Conservation (phyloP, 1,140 invertebrate species). For the Halictus rubicundus region DNA sequence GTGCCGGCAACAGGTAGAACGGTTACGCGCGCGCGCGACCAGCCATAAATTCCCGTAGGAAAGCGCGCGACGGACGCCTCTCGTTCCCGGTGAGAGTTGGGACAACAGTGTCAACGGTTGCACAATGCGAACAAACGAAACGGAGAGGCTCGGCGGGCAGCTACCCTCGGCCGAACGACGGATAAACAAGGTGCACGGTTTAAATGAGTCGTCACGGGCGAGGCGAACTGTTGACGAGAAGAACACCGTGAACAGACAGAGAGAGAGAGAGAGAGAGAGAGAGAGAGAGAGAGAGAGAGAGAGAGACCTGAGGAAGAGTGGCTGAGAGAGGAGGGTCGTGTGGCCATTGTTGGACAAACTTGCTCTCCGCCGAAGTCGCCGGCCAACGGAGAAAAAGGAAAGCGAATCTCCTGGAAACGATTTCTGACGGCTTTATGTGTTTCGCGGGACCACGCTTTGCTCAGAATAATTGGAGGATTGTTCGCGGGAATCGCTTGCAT, state of each 20-base stretch:
- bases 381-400: constrained; percentile 26
- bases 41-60: constrained; percentile 38
- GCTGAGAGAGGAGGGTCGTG: neutral
- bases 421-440: neutral
- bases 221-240: neutral
- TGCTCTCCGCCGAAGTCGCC: constrained; percentile 10
- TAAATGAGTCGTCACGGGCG: neutral
- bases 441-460: neutral
- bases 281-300: neutral
- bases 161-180: neutral
- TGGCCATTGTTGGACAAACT: constrained; percentile 20
- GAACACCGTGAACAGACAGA: neutral
- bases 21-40: neutral
- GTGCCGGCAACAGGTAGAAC: constrained; percentile 27
- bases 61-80: constrained; percentile 5
- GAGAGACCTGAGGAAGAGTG: neutral
- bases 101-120: constrained; percentile 63
- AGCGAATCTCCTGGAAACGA: neutral
- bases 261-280: neutral
- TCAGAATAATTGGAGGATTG: neutral
- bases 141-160: neutral
- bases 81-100: constrained; percentile 61
- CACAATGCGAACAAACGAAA: constrained; percentile 36
- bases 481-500: neutral
- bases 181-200: constrained; percentile 31